These are phyloP conservation scores for Mugil cephalus DNA, from an alignment of 2,113 vertebrate species.

Conservation along the genomic window DNA sequence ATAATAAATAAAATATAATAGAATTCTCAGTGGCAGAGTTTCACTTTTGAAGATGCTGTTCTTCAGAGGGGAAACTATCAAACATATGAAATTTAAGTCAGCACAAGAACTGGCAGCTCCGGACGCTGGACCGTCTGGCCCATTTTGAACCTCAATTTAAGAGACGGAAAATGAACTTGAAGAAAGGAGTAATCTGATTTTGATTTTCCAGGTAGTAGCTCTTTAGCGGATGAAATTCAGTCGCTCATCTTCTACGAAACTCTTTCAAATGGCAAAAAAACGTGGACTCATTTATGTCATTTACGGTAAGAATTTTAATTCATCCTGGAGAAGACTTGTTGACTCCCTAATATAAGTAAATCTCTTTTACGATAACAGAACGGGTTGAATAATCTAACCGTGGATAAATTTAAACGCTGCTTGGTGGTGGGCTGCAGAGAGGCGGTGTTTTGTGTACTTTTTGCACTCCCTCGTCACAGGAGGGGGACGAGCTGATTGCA, in stretches of 20 bases:
- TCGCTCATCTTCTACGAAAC: slow-evolving; percentile 15
- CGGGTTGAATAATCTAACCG: slow-evolving; percentile 16
- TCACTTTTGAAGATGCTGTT: slow-evolving; percentile 15
- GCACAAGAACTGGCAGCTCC: not conserved
- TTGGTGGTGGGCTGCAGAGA: slow-evolving; percentile 29
- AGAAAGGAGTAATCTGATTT: not conserved
- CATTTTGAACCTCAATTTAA: not conserved
- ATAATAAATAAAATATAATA: too few relatives aligned
- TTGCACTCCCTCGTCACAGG: slow-evolving; percentile 58
- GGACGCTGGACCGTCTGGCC: too few relatives aligned
- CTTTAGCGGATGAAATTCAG: slow-evolving; percentile 12
- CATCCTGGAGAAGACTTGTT: not conserved
- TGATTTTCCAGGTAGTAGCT: slow-evolving; percentile 5
- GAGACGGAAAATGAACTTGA: not conserved
- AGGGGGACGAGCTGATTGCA: slow-evolving; percentile 69
- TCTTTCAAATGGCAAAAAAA: slow-evolving; percentile 5
- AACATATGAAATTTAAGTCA: slow-evolving; percentile 21
- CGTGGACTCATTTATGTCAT: not conserved
- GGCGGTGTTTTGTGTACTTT: slow-evolving; percentile 20
- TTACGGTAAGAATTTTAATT: slow-evolving; percentile 17
- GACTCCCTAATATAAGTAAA: not conserved
- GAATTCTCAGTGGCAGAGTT: too few relatives aligned
- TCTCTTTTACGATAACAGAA: too few relatives aligned
- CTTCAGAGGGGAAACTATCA: slow-evolving; percentile 22
- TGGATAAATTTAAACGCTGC: slow-evolving; percentile 18